These are phyloP conservation scores for Macroramphosus scolopax DNA, from an alignment of 2,797 vertebrate species.

Conservation along the genomic window DNA sequence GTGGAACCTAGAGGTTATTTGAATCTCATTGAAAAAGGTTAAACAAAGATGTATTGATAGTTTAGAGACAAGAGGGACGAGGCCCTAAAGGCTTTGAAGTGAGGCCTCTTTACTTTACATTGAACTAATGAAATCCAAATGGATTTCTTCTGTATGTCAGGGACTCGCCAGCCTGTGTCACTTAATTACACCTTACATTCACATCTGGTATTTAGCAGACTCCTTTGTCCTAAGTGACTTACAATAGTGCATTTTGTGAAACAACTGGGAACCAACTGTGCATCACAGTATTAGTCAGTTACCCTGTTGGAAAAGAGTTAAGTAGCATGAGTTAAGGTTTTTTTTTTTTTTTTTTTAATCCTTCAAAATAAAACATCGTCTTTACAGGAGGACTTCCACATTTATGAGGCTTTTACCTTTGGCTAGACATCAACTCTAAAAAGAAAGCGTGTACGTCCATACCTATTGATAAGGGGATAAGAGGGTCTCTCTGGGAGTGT, in stretches of 20 bases:
- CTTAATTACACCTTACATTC: too few species aligned
- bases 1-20: too few species aligned
- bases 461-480: constrained; percentile 66
- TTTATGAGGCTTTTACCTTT: constrained; percentile 59
- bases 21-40: constrained; percentile 62
- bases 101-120: constrained; percentile 48
- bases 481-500: constrained; percentile 48
- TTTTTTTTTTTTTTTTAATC: too few species aligned
- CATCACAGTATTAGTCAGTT: constrained; percentile 8
- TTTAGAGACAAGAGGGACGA: constrained; percentile 71
- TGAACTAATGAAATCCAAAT: too few species aligned
- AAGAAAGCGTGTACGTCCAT: constrained; percentile 34
- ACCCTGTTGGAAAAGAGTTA: constrained; percentile 9
- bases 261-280: too few species aligned
- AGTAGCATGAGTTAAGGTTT: constrained; percentile 35
- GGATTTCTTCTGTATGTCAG: too few species aligned
- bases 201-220: too few species aligned
- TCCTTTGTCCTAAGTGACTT: too few species aligned
- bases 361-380: constrained; percentile 26
- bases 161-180: too few species aligned
- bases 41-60: constrained; percentile 74
- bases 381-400: constrained; percentile 27
- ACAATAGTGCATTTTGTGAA: too few species aligned
- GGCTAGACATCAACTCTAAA: constrained; percentile 45
- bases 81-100: constrained; percentile 54